These are phyloP conservation scores for Cirrhinus molitorella DNA, from an alignment of 2,797 vertebrate species.

Conservation along the genomic window DNA sequence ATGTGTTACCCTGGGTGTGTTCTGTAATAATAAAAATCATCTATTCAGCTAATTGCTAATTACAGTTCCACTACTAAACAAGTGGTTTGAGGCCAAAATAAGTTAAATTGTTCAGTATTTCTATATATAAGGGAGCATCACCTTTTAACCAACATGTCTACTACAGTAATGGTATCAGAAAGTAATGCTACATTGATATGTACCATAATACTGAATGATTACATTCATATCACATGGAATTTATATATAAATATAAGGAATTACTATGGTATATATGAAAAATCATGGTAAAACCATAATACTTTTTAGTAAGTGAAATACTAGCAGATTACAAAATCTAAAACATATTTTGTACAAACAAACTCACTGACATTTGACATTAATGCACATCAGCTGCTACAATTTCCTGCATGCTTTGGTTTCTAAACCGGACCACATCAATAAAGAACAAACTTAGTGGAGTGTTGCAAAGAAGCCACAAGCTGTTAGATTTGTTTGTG, in stretches of 20 bases:
- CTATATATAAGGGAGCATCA: not conserved
- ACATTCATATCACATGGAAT: not conserved
- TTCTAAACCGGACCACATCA: not conserved
- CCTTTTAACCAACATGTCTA: not conserved
- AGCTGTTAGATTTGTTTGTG: not conserved
- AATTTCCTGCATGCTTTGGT: not conserved
- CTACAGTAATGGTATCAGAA: not conserved
- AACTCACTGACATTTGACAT: not conserved
- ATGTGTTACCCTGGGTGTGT: constrained; percentile 8
- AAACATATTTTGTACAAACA: not conserved
- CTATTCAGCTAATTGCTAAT: constrained; percentile 4
- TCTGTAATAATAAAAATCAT: not conserved
- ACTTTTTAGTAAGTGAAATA: not conserved
- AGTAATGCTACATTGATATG: not conserved
- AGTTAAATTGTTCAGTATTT: too few species aligned
- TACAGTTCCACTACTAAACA: not conserved
- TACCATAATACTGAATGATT: not conserved
- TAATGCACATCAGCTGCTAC: not conserved
- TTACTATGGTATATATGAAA: not conserved
- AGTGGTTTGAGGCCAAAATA: not conserved
- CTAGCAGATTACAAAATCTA: too few species aligned
- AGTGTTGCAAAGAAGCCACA: constrained; percentile 10
- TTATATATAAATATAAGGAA: too few species aligned
- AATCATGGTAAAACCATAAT: not conserved
- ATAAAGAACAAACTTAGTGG: not conserved